Evolutionary conservation across 2,797 vertebrate species (phyloP), one percentile per base, ranked within the genome.

Genomic region (Aeoliscus strigatus): DNA sequence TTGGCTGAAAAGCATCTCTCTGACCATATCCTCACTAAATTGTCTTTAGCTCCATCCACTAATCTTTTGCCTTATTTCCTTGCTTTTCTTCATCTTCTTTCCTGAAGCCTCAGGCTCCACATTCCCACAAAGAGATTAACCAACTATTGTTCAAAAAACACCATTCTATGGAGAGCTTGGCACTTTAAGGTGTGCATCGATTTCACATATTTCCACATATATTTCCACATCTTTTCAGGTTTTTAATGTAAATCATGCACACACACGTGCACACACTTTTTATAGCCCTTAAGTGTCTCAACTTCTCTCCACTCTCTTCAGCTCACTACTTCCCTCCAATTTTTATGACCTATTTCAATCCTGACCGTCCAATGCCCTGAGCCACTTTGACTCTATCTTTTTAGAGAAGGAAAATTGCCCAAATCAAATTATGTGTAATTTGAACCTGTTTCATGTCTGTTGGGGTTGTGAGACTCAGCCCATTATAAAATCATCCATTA

Each of bases 121-220:
- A 39, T 56, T 52, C 43, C 30, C 33, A 26, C n/a, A 45, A 64
- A 77, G 64, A 75, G 49, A 44, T 78, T 73, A 73, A 66, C 55
- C 40, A 70, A 63, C 58, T 66, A 39, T 69, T 72, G 37, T 37
- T 40, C 25, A 43, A 64, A 70, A 59, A 49, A 2, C 55, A 70
- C 70, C 51, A 72, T 56, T 41, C 27, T 63, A 54, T 65, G 67
- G 65, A 70, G 54, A 41, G 40, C 46, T 69, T 49, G 53, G 43
- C 49, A 64, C 63, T 72, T 72, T 53, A 72, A n/a, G 58, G 60
- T 66, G 40, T 41, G 30, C 32, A 59, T 65, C 54, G 53, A 55
- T 48, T 72, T 59, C 26, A n/a, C n/a, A n/a, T n/a, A n/a, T n/a
- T n/a, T n/a, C n/a, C n/a, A n/a, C 11, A 27, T 14, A 50, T 47